Evolutionary conservation across 2,888 invertebrate genomes (phyloP).

Genomic region (Schizaphis graminum): DNA sequence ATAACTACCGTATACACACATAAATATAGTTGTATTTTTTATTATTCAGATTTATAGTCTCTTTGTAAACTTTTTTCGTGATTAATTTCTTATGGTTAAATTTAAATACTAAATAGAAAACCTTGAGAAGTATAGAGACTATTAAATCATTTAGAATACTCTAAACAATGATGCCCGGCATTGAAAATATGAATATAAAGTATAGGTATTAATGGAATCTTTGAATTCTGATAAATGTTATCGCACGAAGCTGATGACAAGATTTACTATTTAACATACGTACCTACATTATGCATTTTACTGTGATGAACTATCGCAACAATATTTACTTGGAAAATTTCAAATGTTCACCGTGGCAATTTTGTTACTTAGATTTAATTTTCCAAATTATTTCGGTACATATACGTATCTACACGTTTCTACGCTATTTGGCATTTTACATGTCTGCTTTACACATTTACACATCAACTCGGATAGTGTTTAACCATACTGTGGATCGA

Average conservation of each 20-base stretch:
- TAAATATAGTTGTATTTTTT: neutral
- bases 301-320: neutral
- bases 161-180: neutral
- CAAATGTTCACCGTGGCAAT: slow-evolving; percentile 70
- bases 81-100: neutral
- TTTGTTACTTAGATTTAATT: slow-evolving; percentile 69
- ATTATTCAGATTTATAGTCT: neutral
- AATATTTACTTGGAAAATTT: slow-evolving; percentile 64
- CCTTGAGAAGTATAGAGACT: neutral
- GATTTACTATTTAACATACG: no score
- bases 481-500: slow-evolving; percentile 19
- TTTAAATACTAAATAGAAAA: neutral
- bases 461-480: neutral
- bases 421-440: neutral
- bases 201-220: neutral
- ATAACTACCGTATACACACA: neutral
- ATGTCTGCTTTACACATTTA: neutral
- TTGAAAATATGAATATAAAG: neutral
- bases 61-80: neutral
- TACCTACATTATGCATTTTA: neutral
- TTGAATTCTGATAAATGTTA: slow-evolving; percentile 35
- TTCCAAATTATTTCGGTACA: slow-evolving; percentile 68
- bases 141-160: neutral
- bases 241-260: neutral
- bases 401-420: neutral